These are phyloP conservation scores for Xylophagus ater DNA, from an alignment of 2,888 invertebrate genomes.

Conservation along the genomic window DNA sequence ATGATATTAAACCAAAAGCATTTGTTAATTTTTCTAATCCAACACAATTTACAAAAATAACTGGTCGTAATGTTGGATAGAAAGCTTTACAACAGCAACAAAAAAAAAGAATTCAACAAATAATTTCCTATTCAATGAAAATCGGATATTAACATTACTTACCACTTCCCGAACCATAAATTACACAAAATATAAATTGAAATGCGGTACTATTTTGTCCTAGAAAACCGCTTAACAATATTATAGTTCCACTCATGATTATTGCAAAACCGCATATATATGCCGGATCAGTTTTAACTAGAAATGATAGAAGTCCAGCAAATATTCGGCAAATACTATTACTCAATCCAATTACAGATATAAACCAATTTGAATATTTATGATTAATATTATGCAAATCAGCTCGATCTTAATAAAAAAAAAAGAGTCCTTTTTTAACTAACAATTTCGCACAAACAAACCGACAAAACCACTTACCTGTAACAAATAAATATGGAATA, in stretches of 20 bases:
- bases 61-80: conserved; percentile 61
- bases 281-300: conserved; percentile 21
- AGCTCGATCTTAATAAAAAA: conserved; percentile 39
- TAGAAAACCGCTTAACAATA: conserved; percentile 55
- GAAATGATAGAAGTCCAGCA: conserved; percentile 27
- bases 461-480: conserved; percentile 18
- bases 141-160: background rate
- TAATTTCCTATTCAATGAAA: background rate
- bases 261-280: conserved; percentile 27
- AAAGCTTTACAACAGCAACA: conserved; percentile 49
- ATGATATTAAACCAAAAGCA: conserved; percentile 61
- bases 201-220: conserved; percentile 28
- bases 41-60: conserved; percentile 63
- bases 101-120: background rate
- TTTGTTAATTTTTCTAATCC: conserved; percentile 68
- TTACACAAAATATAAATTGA: conserved; percentile 26
- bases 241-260: conserved; percentile 41
- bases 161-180: conserved; percentile 30
- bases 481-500: conserved; percentile 63
- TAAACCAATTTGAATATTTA: conserved; percentile 43
- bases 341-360: conserved; percentile 60
- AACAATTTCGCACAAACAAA: background rate
- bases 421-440: background rate
- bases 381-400: conserved; percentile 36
- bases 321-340: conserved; percentile 46